Conservation (phyloP, 1,140 invertebrate genomes). For the Heliconius nattereri region DNA sequence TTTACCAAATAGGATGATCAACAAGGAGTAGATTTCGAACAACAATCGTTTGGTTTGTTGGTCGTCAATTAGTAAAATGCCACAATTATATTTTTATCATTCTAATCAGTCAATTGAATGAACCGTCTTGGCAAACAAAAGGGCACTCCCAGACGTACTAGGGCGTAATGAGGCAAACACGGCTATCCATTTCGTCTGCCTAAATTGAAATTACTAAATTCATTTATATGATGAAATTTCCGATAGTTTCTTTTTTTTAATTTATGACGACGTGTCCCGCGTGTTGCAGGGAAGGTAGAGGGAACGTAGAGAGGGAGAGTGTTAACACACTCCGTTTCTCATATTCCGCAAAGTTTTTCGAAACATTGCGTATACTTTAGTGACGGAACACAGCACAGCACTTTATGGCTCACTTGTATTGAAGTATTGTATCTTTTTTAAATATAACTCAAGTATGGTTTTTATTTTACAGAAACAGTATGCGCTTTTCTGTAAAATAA, state of each 20-base stretch:
- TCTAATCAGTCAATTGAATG: neutral
- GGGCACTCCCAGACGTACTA: slow-evolving; percentile 1
- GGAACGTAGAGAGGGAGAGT: too few relatives aligned
- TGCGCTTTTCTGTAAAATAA: too few relatives aligned
- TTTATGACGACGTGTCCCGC: neutral
- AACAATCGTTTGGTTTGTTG: neutral
- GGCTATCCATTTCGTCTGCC: neutral
- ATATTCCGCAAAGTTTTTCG: too few relatives aligned
- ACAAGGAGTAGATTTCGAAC: neutral
- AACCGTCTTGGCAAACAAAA: neutral
- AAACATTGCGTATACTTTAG: too few relatives aligned
- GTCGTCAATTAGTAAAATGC: neutral
- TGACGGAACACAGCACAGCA: too few relatives aligned
- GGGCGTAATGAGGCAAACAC: slow-evolving; percentile 4
- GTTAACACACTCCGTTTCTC: too few relatives aligned
- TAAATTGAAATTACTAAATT: neutral
- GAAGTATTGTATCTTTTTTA: too few relatives aligned
- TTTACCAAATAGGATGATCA: neutral
- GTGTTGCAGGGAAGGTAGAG: too few relatives aligned
- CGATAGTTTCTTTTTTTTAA: neutral
- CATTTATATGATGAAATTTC: neutral
- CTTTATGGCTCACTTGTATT: too few relatives aligned
- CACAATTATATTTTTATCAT: neutral
- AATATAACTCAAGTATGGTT: too few relatives aligned
- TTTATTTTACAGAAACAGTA: too few relatives aligned